Percentiles rank a stretch among this genome's conserved stretches.
phyloP scores from a whole-genome alignment of 2,113 vertebrate genomes.

The Trichechus manatus region DNA sequence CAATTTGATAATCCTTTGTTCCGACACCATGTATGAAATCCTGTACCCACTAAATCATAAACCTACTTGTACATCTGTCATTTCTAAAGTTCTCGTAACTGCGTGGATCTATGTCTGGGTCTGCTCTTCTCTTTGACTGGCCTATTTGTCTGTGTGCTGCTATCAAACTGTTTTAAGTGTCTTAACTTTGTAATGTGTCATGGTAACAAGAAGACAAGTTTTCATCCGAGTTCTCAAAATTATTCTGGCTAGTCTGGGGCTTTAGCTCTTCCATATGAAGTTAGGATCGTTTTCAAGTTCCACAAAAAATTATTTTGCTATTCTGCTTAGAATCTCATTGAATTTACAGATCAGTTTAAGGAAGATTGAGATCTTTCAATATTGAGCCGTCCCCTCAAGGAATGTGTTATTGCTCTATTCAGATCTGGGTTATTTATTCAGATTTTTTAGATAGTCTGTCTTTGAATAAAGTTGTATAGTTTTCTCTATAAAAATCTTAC shows the following conservation, averaged over 20 bases:
- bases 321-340: constrained; percentile 63
- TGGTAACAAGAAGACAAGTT: constrained; percentile 73
- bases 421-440: not conserved
- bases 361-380: constrained; percentile 35
- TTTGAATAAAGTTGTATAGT: not conserved
- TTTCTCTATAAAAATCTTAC: constrained; percentile 50
- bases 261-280: constrained; percentile 75
- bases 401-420: not conserved
- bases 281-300: constrained; percentile 71
- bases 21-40: not conserved
- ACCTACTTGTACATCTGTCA: not conserved
- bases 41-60: not conserved
- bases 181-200: constrained; percentile 70
- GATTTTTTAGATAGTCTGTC: constrained; percentile 5
- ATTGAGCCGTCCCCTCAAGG: not conserved
- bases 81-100: not conserved
- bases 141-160: constrained; percentile 62
- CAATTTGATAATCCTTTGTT: constrained; percentile 29
- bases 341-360: constrained; percentile 28
- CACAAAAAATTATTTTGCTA: constrained; percentile 58
- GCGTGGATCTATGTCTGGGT: not conserved
- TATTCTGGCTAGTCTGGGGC: constrained; percentile 72
- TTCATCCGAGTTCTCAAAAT: constrained; percentile 62
- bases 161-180: constrained; percentile 80
- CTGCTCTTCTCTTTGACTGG: not conserved